phyloP scores from a whole-genome alignment of 2,888 invertebrate genomes.

The Ectemnius cavifrons region DNA sequence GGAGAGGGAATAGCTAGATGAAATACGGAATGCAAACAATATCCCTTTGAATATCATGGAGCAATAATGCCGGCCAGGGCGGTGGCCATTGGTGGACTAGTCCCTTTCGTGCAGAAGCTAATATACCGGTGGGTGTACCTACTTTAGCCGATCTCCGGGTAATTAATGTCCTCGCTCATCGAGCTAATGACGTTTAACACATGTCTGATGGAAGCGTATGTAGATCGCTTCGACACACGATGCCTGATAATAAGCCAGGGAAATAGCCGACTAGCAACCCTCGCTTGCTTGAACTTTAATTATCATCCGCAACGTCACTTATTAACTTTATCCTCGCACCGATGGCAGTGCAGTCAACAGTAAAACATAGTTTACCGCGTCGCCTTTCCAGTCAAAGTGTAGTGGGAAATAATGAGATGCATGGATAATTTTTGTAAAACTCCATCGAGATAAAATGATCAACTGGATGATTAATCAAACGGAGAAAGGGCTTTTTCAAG shows the following conservation, averaged over 20 bases:
- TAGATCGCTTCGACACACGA: slow-evolving; percentile 54
- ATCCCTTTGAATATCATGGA: slow-evolving; percentile 12
- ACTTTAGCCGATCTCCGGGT: slow-evolving; percentile 64
- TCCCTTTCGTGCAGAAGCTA: slow-evolving; percentile 10
- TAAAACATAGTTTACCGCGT: too few species aligned
- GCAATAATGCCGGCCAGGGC: slow-evolving; percentile 12
- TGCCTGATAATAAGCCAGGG: slow-evolving; percentile 40
- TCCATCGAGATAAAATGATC: too few species aligned
- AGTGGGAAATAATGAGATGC: too few species aligned
- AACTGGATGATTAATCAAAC: too few species aligned
- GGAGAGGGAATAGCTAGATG: slow-evolving; percentile 9
- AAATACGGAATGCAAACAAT: slow-evolving; percentile 14
- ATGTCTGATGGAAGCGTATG: slow-evolving; percentile 61
- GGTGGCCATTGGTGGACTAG: slow-evolving; percentile 17
- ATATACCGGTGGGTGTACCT: slow-evolving; percentile 49
- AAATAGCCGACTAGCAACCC: not conserved
- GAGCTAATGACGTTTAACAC: slow-evolving; percentile 68
- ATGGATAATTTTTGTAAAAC: too few species aligned
- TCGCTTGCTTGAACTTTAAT: slow-evolving; percentile 38
- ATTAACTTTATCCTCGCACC: slow-evolving; percentile 24
- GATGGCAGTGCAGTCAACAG: not conserved
- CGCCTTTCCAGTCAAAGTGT: too few species aligned
- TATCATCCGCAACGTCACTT: slow-evolving; percentile 14
- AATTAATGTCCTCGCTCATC: slow-evolving; percentile 70
- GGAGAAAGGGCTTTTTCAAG: too few species aligned